These are phyloP conservation scores for Myotis lucifugus DNA, from an alignment of 2,113 vertebrate genomes.

Conservation along the genomic window DNA sequence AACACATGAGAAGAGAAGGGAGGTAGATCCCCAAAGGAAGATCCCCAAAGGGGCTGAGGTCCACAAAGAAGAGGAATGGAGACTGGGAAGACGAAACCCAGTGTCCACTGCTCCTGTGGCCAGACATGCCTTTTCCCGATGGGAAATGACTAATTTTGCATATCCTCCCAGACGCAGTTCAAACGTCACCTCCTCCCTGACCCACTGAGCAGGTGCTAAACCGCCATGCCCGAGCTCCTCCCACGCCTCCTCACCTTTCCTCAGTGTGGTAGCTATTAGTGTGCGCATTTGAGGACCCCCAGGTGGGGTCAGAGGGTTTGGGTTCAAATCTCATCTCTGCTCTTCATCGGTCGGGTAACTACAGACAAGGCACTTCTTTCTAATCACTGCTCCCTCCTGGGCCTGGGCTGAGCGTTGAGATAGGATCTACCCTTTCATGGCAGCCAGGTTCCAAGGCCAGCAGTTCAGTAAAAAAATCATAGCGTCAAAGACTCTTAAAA, in stretches of 20 bases:
- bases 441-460: not conserved
- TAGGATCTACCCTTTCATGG: not conserved
- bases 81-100: not conserved
- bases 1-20: not conserved
- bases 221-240: not conserved
- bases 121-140: accelerated
- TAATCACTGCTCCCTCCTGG: not conserved
- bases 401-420: not conserved
- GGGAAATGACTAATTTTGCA: not conserved
- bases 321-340: not conserved
- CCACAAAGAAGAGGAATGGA: not conserved
- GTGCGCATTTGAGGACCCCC: not conserved
- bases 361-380: not conserved
- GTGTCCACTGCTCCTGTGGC: not conserved
- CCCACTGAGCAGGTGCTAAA: not conserved
- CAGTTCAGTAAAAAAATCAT: not conserved
- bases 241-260: not conserved
- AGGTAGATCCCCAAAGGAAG: not conserved
- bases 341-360: not conserved
- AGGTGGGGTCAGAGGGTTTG: not conserved
- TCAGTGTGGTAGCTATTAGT: not conserved
- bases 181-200: not conserved
- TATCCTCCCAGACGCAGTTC: not conserved
- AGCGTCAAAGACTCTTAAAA: not conserved
- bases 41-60: not conserved